phyloP scores from a whole-genome alignment of 2,888 invertebrate genomes.

The Esperia sulphurella region DNA sequence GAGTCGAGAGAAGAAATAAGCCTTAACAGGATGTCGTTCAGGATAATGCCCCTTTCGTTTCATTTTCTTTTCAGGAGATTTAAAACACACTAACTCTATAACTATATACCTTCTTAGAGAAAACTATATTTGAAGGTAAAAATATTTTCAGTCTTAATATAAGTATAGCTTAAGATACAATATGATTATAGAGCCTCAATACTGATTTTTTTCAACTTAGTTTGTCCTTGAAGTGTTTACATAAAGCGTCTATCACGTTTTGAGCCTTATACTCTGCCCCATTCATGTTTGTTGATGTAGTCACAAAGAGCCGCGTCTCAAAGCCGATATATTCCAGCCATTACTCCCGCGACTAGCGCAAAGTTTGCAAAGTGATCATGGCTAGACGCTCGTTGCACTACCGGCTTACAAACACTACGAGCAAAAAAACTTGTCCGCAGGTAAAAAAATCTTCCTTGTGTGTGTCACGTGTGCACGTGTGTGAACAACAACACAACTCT shows the following conservation, averaged over 20 bases:
- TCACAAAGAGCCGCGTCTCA: constrained; percentile 45
- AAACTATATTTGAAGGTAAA: too few relatives aligned
- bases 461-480: constrained; percentile 49
- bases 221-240: too few relatives aligned
- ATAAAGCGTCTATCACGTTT: constrained; percentile 15
- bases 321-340: constrained; percentile 58
- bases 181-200: too few relatives aligned
- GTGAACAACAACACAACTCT: constrained; percentile 48
- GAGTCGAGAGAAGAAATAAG: constrained; percentile 73
- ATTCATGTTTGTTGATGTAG: constrained; percentile 41
- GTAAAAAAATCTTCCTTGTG: constrained; percentile 55
- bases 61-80: constrained; percentile 50
- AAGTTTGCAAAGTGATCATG: constrained; percentile 62
- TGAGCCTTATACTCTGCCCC: constrained; percentile 25
- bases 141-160: too few relatives aligned
- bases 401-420: constrained; percentile 57
- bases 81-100: neutral
- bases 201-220: too few relatives aligned
- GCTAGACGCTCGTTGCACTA: constrained; percentile 42
- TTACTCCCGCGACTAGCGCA: constrained; percentile 55
- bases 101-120: too few relatives aligned
- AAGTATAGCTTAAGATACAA: too few relatives aligned
- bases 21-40: constrained; percentile 77
- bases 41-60: constrained; percentile 70
- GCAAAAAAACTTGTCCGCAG: constrained; percentile 61